phyloP scores from a whole-genome alignment of 2,113 vertebrate genomes.

The Sitta europaea region DNA sequence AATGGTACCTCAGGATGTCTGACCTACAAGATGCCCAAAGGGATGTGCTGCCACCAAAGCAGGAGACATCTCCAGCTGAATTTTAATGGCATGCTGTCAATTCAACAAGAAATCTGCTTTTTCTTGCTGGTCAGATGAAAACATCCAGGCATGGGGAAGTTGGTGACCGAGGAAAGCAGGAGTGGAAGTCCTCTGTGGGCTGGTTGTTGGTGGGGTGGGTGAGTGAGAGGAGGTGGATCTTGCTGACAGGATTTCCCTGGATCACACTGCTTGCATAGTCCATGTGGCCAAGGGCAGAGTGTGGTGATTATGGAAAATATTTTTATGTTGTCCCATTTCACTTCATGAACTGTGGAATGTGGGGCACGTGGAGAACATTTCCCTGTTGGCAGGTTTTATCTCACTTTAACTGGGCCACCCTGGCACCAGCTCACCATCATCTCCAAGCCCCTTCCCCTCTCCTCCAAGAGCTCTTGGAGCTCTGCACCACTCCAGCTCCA shows the following conservation, averaged over 20 bases:
- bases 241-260: no score
- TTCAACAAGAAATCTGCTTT: not conserved
- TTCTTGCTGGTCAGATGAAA: not conserved
- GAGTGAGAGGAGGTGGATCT: not conserved
- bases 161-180: not conserved
- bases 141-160: not conserved
- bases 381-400: fast-evolving
- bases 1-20: not conserved
- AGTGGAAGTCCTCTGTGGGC: fast-evolving
- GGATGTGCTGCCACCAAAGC: not conserved
- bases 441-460: not conserved
- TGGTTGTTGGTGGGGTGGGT: fast-evolving
- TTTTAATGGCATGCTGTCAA: not conserved
- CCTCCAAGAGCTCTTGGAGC: not conserved
- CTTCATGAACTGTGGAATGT: not conserved
- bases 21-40: not conserved
- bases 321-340: fast-evolving
- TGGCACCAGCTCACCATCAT: not conserved
- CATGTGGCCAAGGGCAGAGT: fast-evolving
- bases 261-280: not conserved
- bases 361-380: not conserved
- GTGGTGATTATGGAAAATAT: not conserved
- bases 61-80: not conserved
- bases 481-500: not conserved
- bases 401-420: not conserved